Conservation (phyloP, 2,113 vertebrate species). For the Oryzias curvinotus region DNA sequence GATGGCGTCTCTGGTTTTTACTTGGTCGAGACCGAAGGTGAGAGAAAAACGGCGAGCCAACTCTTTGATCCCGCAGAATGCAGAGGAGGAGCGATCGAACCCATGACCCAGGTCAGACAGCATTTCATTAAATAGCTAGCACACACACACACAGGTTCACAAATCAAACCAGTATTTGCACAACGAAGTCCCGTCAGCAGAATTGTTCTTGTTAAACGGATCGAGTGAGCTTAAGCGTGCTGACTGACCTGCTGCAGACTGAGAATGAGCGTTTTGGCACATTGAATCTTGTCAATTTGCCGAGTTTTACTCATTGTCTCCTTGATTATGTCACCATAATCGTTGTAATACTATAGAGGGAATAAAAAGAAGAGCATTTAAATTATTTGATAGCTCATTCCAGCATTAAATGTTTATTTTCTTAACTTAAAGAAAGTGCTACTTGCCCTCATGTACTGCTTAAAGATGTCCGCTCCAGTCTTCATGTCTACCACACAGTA, state of each 20-base stretch:
- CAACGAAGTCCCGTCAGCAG: background rate
- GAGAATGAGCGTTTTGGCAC: conserved; percentile 98
- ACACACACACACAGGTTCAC: background rate
- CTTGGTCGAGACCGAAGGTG: conserved; percentile 96
- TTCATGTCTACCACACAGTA: conserved; percentile 99
- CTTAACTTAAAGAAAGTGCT: background rate
- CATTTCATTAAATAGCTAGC: conserved; percentile 97
- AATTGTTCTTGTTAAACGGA: background rate
- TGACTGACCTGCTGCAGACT: conserved; percentile 95
- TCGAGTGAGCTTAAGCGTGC: background rate
- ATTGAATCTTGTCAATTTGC: conserved; percentile 98
- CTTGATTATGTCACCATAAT: conserved; percentile 99
- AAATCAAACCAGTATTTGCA: conserved; percentile 1
- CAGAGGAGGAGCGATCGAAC: conserved; percentile 92
- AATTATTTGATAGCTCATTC: background rate
- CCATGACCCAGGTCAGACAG: conserved; percentile 94
- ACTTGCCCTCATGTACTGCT: conserved; percentile 98
- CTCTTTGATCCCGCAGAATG: conserved; percentile 98
- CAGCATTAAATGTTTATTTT: too few relatives aligned
- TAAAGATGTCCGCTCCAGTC: conserved; percentile 97
- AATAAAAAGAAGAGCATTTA: background rate
- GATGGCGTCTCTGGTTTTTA: conserved; percentile 98
- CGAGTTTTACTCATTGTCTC: conserved; percentile 99
- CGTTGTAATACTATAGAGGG: conserved; percentile 92
- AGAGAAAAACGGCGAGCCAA: conserved; percentile 96